Base-by-base conservation (phyloP, 2,797 vertebrate genomes). In the Molossus molossus region DNA sequence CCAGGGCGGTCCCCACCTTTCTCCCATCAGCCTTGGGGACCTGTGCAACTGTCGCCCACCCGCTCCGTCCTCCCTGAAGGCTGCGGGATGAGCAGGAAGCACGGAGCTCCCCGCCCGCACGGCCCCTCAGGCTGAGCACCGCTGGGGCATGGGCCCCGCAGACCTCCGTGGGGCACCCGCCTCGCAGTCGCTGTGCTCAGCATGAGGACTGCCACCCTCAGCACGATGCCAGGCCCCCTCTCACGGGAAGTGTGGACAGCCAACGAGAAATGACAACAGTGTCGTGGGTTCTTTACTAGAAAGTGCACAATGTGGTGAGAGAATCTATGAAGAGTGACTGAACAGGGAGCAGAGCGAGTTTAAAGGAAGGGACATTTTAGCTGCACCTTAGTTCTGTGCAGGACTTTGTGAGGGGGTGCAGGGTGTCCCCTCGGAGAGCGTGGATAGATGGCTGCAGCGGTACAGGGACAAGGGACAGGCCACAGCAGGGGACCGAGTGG, bases 321-420 rank as follows among this genome's bases (percentile, higher is more conserved):
- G 48, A 48, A 72, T 45, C 48, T 75, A 53, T 45, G 77, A 83
- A 57, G 57, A 55, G 37, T 69, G 82, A 96, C 64, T 33, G 45
- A 84, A 29, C 1, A 1, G 5, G 58, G 18, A 48, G 45, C 58
- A 83, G 67, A 27, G 9, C 6, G 48, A 27, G 53, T 6, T 6
- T 33, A 48, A 86, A 91, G 79, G 73, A 91, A 87, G 64, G 33
- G 53, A 29, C 45, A 58, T 58, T 65, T 96, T 82, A 73, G 81
- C 69, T 96, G 80, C 37, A 62, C 45, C 53, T 85, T 53, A 50
- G 40, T 18, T 27, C 37, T 50, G 67, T 50, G 81, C 53, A 53
- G 94, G 93, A 92, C 40, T 73, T 21, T 70, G 60, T 75, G 45
- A 94, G 45, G 55, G 17, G 64, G n/a, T 6, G 15, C 0, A 1